A percentile compares a stretch with the other conserved stretches of the same genome.
Conservation (phyloP, 2,113 vertebrate species). For the Equus quagga region DNA sequence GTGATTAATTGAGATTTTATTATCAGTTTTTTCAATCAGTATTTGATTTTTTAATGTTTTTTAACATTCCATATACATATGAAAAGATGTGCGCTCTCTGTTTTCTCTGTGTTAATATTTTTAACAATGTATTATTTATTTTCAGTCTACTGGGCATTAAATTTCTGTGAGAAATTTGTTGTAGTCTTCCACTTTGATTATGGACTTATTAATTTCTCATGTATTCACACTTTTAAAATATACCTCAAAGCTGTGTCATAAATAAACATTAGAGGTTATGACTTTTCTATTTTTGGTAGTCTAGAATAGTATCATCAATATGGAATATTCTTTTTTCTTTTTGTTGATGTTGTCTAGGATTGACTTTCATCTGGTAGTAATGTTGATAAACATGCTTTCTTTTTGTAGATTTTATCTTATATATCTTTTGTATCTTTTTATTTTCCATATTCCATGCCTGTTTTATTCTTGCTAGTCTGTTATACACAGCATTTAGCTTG, state of each 20-base stretch:
- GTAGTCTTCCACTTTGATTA: not conserved
- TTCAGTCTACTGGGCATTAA: not conserved
- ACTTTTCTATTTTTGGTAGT: not conserved
- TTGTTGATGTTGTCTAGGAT: not conserved
- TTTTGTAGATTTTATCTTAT: not conserved
- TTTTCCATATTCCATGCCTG: not conserved
- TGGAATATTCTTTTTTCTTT: not conserved
- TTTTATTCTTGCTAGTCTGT: not conserved
- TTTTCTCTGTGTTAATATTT: not conserved
- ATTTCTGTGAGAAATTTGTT: conserved; percentile 17
- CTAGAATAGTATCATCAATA: not conserved
- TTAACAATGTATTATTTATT: not conserved
- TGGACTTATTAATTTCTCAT: not conserved
- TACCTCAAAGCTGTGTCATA: not conserved
- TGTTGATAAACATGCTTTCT: not conserved
- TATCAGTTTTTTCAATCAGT: not conserved
- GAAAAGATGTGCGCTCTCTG: not conserved
- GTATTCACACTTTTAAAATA: conserved; percentile 20
- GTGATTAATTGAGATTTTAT: not conserved
- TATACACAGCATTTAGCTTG: not conserved
- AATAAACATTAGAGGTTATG: not conserved
- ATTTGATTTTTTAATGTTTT: not conserved
- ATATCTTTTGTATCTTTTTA: not conserved
- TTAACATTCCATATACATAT: not conserved
- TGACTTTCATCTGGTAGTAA: not conserved